Percentiles rank a stretch among this genome's conserved stretches.
phyloP scores from a whole-genome alignment of 1,140 invertebrate genomes.

The Delia radicum region DNA sequence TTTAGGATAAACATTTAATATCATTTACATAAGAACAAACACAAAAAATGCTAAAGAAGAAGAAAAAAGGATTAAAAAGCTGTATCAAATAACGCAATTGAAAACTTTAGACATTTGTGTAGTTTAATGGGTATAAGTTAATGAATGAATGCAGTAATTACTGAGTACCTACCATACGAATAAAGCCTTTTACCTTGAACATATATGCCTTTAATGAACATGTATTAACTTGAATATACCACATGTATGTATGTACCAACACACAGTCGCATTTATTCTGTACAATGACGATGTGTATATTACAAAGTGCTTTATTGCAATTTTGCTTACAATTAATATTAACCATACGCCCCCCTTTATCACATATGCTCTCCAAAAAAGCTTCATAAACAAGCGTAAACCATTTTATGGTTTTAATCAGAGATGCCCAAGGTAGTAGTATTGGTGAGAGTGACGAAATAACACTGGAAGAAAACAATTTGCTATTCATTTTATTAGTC shows the following conservation, averaged over 20 bases:
- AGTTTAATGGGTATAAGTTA: neutral
- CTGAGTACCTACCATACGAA: neutral
- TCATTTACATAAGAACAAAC: neutral
- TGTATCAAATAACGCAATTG: no score
- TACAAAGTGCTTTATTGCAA: neutral
- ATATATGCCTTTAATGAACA: neutral
- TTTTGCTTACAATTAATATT: neutral
- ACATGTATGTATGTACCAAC: neutral
- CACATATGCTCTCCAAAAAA: no score
- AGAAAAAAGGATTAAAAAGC: neutral
- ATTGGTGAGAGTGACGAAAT: no score
- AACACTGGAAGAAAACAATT: no score
- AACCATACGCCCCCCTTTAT: neutral
- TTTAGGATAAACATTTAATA: slow-evolving; percentile 2
- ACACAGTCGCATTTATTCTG: neutral
- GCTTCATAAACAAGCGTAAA: neutral
- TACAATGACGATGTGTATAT: neutral
- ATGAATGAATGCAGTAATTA: neutral
- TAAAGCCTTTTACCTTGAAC: neutral
- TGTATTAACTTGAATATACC: neutral
- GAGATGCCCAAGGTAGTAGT: no score
- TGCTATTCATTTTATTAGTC: no score
- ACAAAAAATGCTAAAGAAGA: neutral
- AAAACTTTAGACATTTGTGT: neutral
- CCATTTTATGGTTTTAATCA: slow-evolving; percentile 13